These are phyloP conservation scores for Gouania willdenowi DNA, from an alignment of 2,797 vertebrate species.

Conservation along the genomic window DNA sequence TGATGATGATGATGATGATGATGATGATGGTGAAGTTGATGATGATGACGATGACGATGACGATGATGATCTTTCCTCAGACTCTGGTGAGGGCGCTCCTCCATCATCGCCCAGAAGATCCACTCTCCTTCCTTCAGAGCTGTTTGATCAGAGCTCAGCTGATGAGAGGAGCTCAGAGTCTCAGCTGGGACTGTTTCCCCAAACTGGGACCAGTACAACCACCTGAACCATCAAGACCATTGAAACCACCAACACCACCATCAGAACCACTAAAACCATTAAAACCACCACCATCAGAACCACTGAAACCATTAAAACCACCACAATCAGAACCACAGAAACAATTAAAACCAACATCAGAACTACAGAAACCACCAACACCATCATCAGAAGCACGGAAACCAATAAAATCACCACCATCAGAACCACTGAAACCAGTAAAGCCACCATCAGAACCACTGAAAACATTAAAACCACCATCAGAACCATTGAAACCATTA, in stretches of 20 bases:
- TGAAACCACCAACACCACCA: not conserved
- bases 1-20: too few relatives aligned
- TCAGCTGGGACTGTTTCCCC: conserved; percentile 23
- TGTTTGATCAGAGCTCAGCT: conserved; percentile 2
- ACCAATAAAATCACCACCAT: not conserved
- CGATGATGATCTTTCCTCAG: conserved; percentile 10
- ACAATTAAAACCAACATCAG: too few relatives aligned
- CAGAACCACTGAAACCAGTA: too few relatives aligned
- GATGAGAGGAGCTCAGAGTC: conserved; percentile 1
- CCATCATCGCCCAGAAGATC: conserved; percentile 15
- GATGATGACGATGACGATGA: too few relatives aligned
- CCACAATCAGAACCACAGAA: too few relatives aligned
- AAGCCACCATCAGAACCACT: too few relatives aligned
- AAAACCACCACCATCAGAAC: not conserved
- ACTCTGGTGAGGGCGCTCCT: conserved; percentile 23
- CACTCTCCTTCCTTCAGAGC: conserved; percentile 14
- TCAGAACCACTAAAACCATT: not conserved
- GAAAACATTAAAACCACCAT: too few relatives aligned
- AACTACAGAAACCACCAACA: not conserved
- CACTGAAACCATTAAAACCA: too few relatives aligned
- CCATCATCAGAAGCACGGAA: not conserved
- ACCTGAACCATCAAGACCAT: too few relatives aligned
- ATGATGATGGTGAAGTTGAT: too few relatives aligned
- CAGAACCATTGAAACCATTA: too few relatives aligned
- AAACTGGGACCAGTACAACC: too few relatives aligned